phyloP scores from a whole-genome alignment of 2,888 invertebrate genomes.

The Dynastes hyllus region DNA sequence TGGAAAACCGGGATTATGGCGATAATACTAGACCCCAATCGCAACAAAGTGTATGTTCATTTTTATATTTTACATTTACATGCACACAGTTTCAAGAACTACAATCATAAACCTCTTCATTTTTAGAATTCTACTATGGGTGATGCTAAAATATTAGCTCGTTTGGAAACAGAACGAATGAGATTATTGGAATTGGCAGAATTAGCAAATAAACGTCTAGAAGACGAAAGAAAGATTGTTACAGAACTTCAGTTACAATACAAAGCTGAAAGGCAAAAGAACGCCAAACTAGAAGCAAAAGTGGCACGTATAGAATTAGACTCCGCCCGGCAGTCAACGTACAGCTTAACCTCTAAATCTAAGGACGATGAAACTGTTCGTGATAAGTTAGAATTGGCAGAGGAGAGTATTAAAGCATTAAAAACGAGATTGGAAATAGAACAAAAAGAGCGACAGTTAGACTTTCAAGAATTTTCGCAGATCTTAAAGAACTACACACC shows the following conservation, averaged over 20 bases:
- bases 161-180: constrained; percentile 77
- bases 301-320: constrained; percentile 75
- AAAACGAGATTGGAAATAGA: constrained; percentile 78
- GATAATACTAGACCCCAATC: constrained; percentile 64
- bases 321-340: constrained; percentile 64
- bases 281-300: constrained; percentile 75
- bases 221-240: constrained; percentile 72
- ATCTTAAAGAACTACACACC: constrained; percentile 60
- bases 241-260: constrained; percentile 66
- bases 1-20: constrained; percentile 61
- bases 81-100: no score
- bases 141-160: constrained; percentile 41
- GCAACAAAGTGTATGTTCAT: constrained; percentile 61
- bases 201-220: constrained; percentile 75
- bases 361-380: constrained; percentile 28
- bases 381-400: constrained; percentile 75
- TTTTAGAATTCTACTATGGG: neutral
- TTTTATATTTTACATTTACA: neutral
- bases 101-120: neutral
- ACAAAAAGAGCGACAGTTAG: constrained; percentile 77
- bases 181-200: constrained; percentile 76
- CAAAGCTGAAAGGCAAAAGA: constrained; percentile 73
- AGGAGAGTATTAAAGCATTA: constrained; percentile 79
- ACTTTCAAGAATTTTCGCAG: constrained; percentile 72
- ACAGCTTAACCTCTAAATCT: constrained; percentile 58